Evolutionary conservation across 1,140 invertebrate species (phyloP), one percentile per base, ranked within the genome.

Genomic region (Drosophila guanche): DNA sequence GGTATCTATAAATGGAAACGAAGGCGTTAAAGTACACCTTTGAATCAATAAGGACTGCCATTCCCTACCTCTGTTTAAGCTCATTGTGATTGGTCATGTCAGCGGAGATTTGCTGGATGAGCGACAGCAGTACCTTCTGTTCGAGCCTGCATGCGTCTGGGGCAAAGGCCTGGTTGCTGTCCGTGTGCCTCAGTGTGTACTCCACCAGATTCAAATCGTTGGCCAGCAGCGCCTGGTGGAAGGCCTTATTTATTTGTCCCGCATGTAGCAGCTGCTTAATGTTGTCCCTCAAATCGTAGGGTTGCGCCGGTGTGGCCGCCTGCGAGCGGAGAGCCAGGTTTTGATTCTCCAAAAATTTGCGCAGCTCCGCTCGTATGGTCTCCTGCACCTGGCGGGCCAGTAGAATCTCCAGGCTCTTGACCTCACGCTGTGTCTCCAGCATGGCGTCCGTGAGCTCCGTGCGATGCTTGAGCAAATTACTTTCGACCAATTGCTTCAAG

Each of bases 81-180:
- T 97, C 96, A n/a, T 96, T 97, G 80, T 97, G 94, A 55, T 95
- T 93, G 25, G 93, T 93, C 91, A 99, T 94, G 91, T 98, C 97
- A 2, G 96, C 95, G 3, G 97, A 96, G 3, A 99, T 93, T 90
- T 99, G 98, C 91, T 98, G 97, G 70, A 99, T 96, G 2, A 99
- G 93, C 1, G 97, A 98, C 25, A 99, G 92, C 52, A 99, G 93
- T 41, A 98, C 97, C 74, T 96, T 96, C 86, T 98, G 97, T 55
- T 95, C 95, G 10, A 97, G 92, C 10, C 94, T 93, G 89, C 95
- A 96, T 1, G 94, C 94, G 0, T 85, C 80, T 51, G 93, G 92
- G 6, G 92, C 92, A 92, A 99, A 98, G 12, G 98, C 95, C 68
- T 94, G 93, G 5, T 94, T 92, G 0, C 95, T 95, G 83, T 97